A percentile compares a stretch with the other conserved stretches of the same genome.
These are phyloP conservation scores for Sprattus sprattus DNA, from an alignment of 2,113 vertebrate genomes.

Conservation along the genomic window DNA sequence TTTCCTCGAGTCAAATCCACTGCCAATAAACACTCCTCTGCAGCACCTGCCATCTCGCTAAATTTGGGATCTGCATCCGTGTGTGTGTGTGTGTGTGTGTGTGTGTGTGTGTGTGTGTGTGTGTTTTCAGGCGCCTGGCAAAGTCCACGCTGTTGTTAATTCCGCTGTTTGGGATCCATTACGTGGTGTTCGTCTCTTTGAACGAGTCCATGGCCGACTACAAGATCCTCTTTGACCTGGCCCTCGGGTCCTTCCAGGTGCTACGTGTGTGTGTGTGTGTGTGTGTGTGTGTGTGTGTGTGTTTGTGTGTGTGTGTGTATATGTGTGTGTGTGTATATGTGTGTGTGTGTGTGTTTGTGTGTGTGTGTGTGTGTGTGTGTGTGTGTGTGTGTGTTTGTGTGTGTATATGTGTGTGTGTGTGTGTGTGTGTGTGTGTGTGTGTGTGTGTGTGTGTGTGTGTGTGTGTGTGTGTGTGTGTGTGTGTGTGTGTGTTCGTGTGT, in stretches of 20 bases:
- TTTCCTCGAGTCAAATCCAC: too few relatives aligned
- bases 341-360: neutral
- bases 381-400: neutral
- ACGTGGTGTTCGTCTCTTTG: slow-evolving; percentile 81
- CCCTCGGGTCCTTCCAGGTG: slow-evolving; percentile 90
- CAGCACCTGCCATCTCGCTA: too few relatives aligned
- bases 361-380: neutral
- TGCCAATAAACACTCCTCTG: too few relatives aligned
- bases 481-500: neutral
- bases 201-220: slow-evolving; percentile 72
- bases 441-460: neutral
- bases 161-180: slow-evolving; percentile 88
- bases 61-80: neutral
- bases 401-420: neutral
- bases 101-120: neutral
- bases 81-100: neutral
- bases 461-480: neutral
- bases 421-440: neutral
- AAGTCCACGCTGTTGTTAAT: slow-evolving; percentile 90
- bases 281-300: neutral
- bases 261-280: neutral
- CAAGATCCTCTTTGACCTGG: slow-evolving; percentile 86
- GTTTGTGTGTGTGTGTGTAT: too few relatives aligned
- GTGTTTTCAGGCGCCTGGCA: slow-evolving; percentile 78
- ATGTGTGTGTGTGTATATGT: too few relatives aligned